Conservation (phyloP, 2,888 invertebrate genomes). For the Apotomis turbidana region DNA sequence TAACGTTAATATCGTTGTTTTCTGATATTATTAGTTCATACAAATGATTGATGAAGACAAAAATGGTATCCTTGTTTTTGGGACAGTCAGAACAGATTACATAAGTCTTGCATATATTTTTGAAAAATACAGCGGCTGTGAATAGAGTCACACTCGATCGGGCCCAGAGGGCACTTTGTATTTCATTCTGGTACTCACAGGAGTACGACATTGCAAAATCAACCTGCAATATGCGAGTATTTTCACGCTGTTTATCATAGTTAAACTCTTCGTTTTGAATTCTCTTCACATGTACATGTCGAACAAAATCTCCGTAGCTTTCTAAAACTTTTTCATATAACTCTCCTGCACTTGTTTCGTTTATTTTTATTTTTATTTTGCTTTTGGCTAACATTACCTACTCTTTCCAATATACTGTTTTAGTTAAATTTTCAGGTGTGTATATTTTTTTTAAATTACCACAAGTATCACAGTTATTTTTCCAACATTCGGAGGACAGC, state of each 20-base stretch:
- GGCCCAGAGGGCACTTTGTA: neutral
- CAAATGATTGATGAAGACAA: neutral
- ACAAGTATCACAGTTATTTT: neutral
- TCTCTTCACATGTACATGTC: slow-evolving; percentile 10
- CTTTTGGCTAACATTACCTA: slow-evolving; percentile 6
- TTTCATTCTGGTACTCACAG: neutral
- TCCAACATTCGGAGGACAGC: neutral
- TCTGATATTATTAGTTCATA: no score
- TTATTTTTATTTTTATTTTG: slow-evolving; percentile 14
- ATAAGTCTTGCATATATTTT: neutral
- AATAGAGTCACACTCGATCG: neutral
- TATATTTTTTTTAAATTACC: neutral
- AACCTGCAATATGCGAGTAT: slow-evolving; percentile 4
- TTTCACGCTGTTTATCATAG: neutral
- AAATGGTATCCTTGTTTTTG: neutral
- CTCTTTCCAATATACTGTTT: slow-evolving; percentile 11
- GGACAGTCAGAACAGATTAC: neutral
- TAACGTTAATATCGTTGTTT: neutral
- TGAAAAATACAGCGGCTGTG: neutral
- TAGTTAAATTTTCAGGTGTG: neutral
- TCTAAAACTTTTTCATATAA: slow-evolving; percentile 10
- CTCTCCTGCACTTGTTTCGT: slow-evolving; percentile 9
- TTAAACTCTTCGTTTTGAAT: slow-evolving; percentile 9
- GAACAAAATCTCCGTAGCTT: slow-evolving; percentile 10
- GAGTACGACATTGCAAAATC: slow-evolving; percentile 11